These are phyloP conservation scores for Florisuga fusca DNA, from an alignment of 2,797 vertebrate species.

Conservation along the genomic window DNA sequence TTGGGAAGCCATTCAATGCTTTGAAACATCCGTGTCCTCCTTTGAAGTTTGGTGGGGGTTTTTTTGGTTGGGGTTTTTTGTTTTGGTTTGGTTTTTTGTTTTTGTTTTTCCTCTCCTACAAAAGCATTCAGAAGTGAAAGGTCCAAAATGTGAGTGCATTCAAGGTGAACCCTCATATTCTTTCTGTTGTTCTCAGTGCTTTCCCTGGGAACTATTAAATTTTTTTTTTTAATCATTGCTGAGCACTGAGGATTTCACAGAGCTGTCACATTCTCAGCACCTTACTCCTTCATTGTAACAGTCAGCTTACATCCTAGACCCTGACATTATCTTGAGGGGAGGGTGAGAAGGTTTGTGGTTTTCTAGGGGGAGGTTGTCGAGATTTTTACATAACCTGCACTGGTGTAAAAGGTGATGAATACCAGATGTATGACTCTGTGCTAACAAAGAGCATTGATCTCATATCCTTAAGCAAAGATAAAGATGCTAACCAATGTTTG, in stretches of 20 bases:
- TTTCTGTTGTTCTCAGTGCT: not conserved
- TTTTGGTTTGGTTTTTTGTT: not conserved
- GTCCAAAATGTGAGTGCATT: not conserved
- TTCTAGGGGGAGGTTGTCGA: not conserved
- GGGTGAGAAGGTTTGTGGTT: not conserved
- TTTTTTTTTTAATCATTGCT: not conserved
- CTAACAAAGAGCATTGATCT: not conserved
- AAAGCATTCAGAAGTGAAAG: constrained; percentile 7
- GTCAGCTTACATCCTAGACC: not conserved
- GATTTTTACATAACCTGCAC: not conserved
- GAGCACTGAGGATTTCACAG: constrained; percentile 15
- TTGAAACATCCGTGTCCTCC: constrained; percentile 21
- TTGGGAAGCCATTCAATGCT: constrained; percentile 15
- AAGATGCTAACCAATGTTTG: not conserved
- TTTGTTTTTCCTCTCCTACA: not conserved
- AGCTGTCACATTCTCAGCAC: constrained; percentile 16
- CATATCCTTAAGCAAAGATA: not conserved
- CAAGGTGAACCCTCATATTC: constrained; percentile 36
- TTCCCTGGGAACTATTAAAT: constrained; percentile 18
- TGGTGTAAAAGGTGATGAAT: not conserved
- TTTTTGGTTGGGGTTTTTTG: too few relatives aligned
- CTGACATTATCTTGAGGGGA: not conserved
- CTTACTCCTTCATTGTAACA: constrained; percentile 6
- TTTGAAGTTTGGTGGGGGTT: not conserved
- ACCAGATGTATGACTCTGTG: not conserved